These are phyloP conservation scores for Peromyscus polionotus DNA, from an alignment of 2,113 vertebrate genomes.

Conservation along the genomic window DNA sequence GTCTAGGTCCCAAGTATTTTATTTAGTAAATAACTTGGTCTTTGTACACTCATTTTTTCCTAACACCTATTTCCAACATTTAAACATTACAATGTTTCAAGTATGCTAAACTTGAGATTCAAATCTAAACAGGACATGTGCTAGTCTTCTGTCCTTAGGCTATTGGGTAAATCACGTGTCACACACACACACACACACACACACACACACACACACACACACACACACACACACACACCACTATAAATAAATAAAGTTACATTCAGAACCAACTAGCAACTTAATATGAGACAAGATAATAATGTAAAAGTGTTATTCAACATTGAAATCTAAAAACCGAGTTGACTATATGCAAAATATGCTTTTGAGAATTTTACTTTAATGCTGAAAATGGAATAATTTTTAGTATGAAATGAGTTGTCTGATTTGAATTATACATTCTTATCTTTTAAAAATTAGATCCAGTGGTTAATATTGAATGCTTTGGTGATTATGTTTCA, in stretches of 20 bases:
- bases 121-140: conserved; percentile 79
- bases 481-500: conserved; percentile 17
- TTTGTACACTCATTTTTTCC: conserved; percentile 80
- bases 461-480: background rate
- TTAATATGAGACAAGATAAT: conserved; percentile 2
- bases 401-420: background rate
- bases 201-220: too few relatives aligned
- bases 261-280: conserved; percentile 1
- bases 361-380: conserved; percentile 38
- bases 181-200: too few relatives aligned
- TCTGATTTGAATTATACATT: conserved; percentile 4
- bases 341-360: background rate
- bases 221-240: too few relatives aligned
- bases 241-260: background rate
- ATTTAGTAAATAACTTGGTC: conserved; percentile 82
- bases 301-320: conserved; percentile 25
- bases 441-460: background rate
- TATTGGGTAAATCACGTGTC: conserved; percentile 69
- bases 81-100: conserved; percentile 83
- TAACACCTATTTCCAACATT: conserved; percentile 85
- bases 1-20: conserved; percentile 74
- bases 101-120: conserved; percentile 77
- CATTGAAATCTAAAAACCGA: conserved; percentile 7
- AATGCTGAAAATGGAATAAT: background rate
- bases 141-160: conserved; percentile 83